Base-by-base conservation (phyloP, 2,113 vertebrate genomes). In the Arizona elegans region DNA sequence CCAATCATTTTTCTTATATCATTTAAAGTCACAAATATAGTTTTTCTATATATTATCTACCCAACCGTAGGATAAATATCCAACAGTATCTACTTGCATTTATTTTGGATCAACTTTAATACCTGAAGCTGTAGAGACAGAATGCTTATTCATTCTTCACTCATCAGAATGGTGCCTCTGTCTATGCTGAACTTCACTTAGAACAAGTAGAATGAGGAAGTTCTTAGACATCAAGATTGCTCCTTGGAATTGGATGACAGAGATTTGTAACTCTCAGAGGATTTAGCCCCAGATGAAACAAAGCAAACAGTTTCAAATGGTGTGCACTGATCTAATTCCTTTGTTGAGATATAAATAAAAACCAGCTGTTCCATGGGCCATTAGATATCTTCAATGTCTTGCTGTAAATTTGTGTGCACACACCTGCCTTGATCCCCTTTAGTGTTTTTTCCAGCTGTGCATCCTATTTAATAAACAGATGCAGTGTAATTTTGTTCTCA, bases 371-470 rank as follows among this genome's bases (percentile, higher is more conserved):
- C 2, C 1, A 3, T 19, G 52, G 2, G 4, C 29, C 55, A 91
- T 89, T 53, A 91, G 90, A 1, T 0, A 50, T 88, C 85, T 94
- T 95, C 56, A 90, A 58, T 90, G 56, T 89, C 87, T 56, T 56
- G 2, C 93, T 2, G 26, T 88, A 1, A 0, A 21, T 91, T 47
- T 0, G 0, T n/a, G 7, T n/a, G 1, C 1, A 3, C 19, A 7
- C 1, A 11, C 19, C 10, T 90, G 21, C 0, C 5, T 70, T 0
- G 0, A 5, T 92, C 2, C 10, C 94, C 3, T 1, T 3, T 33
- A 62, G 86, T 47, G 9, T 29, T 58, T 92, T 92, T 95, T 91
- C 62, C 21, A 11, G 38, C 24, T 93, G 38, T 90, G 0, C 0
- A 0, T 9, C 89, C 43, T 89, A n/a, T 43, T 91, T 70, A 65